Conservation (phyloP, 2,797 vertebrate species). For the Hirundo rustica region DNA sequence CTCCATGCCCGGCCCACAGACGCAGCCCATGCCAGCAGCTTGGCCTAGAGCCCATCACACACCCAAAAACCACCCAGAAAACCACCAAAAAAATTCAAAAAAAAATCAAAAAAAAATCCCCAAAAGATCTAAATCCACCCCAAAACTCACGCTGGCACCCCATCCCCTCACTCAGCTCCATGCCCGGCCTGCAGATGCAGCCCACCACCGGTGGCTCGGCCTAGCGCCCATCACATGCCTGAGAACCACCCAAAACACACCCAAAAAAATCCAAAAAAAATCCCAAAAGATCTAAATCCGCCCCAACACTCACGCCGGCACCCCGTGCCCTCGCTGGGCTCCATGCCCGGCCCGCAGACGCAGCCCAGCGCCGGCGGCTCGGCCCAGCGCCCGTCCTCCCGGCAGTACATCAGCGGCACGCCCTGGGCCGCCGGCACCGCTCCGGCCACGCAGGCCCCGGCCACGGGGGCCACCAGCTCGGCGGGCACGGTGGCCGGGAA, state of each 20-base stretch:
- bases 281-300: too few relatives aligned
- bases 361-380: neutral
- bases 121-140: too few relatives aligned
- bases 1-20: too few relatives aligned
- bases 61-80: too few relatives aligned
- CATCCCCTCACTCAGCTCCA: neutral
- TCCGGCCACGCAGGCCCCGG: neutral
- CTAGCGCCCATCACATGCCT: too few relatives aligned
- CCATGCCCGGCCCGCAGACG: neutral
- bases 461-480: neutral
- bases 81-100: too few relatives aligned
- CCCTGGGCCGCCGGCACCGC: neutral
- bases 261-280: too few relatives aligned
- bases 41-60: too few relatives aligned
- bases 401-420: neutral
- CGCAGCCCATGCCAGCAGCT: too few relatives aligned
- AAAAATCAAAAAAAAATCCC: too few relatives aligned
- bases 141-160: neutral
- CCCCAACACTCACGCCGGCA: neutral
- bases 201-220: neutral
- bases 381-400: neutral
- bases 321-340: neutral
- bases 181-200: neutral
- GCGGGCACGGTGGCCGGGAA: neutral
- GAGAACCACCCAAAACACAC: too few relatives aligned